Evolutionary conservation across 2,797 vertebrate species (phyloP).

Genomic region (Chromis chromis): DNA sequence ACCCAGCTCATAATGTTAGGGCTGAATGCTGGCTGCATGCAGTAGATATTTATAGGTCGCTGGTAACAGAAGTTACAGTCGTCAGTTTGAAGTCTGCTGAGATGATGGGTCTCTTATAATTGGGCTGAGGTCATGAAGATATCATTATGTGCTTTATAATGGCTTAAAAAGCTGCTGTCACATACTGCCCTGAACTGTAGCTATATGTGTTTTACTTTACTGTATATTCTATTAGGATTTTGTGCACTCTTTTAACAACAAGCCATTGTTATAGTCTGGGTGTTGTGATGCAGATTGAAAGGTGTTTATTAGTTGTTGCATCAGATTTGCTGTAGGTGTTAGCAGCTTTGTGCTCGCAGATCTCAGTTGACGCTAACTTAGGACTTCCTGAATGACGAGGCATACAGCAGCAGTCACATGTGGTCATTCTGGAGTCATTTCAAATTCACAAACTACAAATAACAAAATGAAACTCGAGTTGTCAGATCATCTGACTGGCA

Average conservation of each 20-base stretch:
- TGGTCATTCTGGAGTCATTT: neutral
- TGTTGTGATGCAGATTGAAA: too few relatives aligned
- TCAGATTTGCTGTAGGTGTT: neutral
- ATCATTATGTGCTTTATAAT: slow-evolving; percentile 50
- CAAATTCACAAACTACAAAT: slow-evolving; percentile 14
- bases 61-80: slow-evolving; percentile 50
- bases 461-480: slow-evolving; percentile 28
- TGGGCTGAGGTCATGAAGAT: slow-evolving; percentile 56
- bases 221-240: too few relatives aligned
- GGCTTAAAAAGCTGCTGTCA: slow-evolving; percentile 22
- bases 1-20: slow-evolving; percentile 13
- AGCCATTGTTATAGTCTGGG: too few relatives aligned
- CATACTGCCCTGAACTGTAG: neutral
- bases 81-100: slow-evolving; percentile 51
- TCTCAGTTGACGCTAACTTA: neutral
- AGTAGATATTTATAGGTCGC: slow-evolving; percentile 58
- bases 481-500: neutral
- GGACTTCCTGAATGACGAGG: slow-evolving; percentile 24
- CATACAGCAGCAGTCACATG: neutral
- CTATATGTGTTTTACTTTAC: too few relatives aligned
- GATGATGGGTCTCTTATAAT: slow-evolving; percentile 54
- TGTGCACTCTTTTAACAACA: too few relatives aligned
- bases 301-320: neutral
- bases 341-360: neutral
- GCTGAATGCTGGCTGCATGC: slow-evolving; percentile 22